phyloP scores from a whole-genome alignment of 2,888 invertebrate species.

The Zootermopsis nevadensis region DNA sequence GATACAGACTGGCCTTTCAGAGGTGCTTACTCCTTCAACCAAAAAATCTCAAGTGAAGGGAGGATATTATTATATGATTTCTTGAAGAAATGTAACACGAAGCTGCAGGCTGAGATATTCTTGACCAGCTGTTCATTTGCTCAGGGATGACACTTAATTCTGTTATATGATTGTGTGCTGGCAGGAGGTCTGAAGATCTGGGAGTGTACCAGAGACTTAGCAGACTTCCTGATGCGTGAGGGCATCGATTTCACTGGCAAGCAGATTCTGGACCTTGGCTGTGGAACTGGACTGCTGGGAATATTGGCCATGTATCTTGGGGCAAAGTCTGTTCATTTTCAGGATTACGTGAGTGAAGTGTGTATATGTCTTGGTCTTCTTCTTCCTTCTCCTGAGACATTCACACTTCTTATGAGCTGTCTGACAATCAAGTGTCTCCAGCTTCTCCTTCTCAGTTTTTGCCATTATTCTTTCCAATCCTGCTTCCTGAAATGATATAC shows the following conservation, averaged over 20 bases:
- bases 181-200: slow-evolving; percentile 94
- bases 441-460: too few species aligned
- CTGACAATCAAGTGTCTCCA: too few species aligned
- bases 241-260: slow-evolving; percentile 64
- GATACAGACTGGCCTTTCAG: background rate
- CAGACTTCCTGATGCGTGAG: slow-evolving; percentile 69
- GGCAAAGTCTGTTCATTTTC: slow-evolving; percentile 79
- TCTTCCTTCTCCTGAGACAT: background rate
- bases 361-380: slow-evolving; percentile 19
- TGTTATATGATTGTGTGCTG: slow-evolving; percentile 9
- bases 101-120: background rate
- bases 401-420: too few species aligned
- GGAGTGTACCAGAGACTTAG: slow-evolving; percentile 91
- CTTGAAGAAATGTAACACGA: background rate
- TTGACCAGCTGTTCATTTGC: background rate
- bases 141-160: background rate
- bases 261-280: slow-evolving; percentile 87
- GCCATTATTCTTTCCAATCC: too few species aligned
- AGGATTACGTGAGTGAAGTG: slow-evolving; percentile 86
- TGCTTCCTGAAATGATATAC: too few species aligned
- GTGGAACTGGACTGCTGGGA: slow-evolving; percentile 92
- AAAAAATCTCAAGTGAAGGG: background rate
- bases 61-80: too few species aligned
- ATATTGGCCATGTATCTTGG: slow-evolving; percentile 77
- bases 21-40: background rate